A percentile compares a stretch with the other conserved stretches of the same genome.
Evolutionary conservation across 2,888 invertebrate species (phyloP).

Genomic region (Phyllotreta cruciferae): DNA sequence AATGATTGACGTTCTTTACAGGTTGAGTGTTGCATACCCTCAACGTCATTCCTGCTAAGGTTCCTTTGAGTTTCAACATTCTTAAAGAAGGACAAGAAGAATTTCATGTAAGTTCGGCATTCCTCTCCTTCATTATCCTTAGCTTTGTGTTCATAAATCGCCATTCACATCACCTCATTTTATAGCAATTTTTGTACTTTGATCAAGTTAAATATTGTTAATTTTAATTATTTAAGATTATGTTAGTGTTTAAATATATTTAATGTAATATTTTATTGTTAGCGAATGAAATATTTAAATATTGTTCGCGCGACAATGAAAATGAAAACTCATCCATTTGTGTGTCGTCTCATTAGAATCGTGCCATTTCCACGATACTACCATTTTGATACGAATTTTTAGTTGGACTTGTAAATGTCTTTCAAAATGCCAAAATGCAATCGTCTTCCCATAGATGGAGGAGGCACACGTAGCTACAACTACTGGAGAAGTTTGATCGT

Average conservation of each 20-base stretch:
- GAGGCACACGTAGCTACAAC: slow-evolving; percentile 19
- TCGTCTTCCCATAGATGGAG: slow-evolving; percentile 19
- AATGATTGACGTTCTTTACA: slow-evolving; percentile 51
- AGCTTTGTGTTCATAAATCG: slow-evolving; percentile 1
- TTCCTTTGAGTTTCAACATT: slow-evolving; percentile 61
- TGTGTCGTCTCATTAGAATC: slow-evolving; percentile 9
- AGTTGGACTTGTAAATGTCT: slow-evolving; percentile 16
- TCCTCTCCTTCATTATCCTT: neutral
- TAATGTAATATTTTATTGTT: too few relatives aligned
- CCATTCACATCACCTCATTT: neutral
- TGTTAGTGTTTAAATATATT: too few relatives aligned
- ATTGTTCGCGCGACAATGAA: neutral
- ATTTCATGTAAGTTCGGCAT: slow-evolving; percentile 48
- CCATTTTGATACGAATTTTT: slow-evolving; percentile 28
- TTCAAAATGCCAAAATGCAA: slow-evolving; percentile 21
- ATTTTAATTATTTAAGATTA: too few relatives aligned
- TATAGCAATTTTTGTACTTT: too few relatives aligned
- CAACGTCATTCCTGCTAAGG: slow-evolving; percentile 61
- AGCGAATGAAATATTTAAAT: too few relatives aligned
- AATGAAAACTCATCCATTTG: slow-evolving; percentile 6
- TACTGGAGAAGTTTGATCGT: slow-evolving; percentile 24
- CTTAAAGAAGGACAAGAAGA: slow-evolving; percentile 54
- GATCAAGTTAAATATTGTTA: too few relatives aligned
- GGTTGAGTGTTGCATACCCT: slow-evolving; percentile 61
- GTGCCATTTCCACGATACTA: slow-evolving; percentile 20